Base-by-base conservation (phyloP, 2,113 vertebrate species). In the Halcyon malimbica region DNA sequence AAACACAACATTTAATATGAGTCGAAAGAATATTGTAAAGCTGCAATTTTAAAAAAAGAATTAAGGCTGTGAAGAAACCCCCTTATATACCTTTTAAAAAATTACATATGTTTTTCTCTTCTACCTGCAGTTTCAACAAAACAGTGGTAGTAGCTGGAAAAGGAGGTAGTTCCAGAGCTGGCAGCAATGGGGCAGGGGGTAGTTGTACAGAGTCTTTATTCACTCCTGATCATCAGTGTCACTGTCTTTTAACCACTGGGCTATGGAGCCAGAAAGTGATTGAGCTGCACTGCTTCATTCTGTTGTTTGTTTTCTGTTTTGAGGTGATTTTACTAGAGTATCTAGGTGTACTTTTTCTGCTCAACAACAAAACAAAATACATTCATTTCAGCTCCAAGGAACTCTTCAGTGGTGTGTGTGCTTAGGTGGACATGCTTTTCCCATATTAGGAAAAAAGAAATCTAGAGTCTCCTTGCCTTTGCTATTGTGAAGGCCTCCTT, bases 161-260 rank as follows among this genome's bases (percentile, higher is more conserved):
- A 80, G 37, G 62, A 63, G 23, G 60, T 37, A 69, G 10, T 80
- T 81, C 35, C 21, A 77, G 63, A 89, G 31, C 37, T 90, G 46
- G 16, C 5, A 65, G 64, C 3, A 3, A 41, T 3, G 14, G n/a
- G 10, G n/a, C 1, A 1, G 25, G 13, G 14, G 57, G n/a, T 39
- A 53, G n/a, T 20, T 64, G 7, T 54, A 35, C 35, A 62, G 6
- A n/a, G 25, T 63, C 46, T 67, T 70, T 56, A 15, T 50, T 67
- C 9, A 18, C 31, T 73, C 6, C 3, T 31, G 24, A n/a, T 73
- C 8, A 6, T 12, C 29, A 78, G 4, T 16, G 29, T 60, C 8
- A 3, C 7, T 42, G 0, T 77, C 60, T 82, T 48, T 54, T 65
- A 76, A 50, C 15, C 21, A 25, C n/a, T 37, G 35, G 7, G 8